Evolutionary conservation across 2,797 vertebrate genomes (phyloP), one percentile per base, ranked within the genome.

Genomic region (Schizopygopsis malacanthus): DNA sequence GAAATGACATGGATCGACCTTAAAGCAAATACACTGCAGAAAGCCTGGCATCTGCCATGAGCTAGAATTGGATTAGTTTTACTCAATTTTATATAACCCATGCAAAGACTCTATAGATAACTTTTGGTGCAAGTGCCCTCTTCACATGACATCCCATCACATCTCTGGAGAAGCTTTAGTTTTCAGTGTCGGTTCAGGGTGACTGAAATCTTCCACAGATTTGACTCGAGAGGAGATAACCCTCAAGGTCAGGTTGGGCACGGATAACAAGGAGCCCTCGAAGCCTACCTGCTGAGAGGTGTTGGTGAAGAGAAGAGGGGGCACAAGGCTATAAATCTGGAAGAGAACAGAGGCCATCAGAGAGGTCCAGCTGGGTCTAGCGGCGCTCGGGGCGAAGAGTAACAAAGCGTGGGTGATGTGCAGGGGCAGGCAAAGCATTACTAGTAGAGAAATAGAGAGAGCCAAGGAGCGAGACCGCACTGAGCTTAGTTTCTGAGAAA

Each of bases 291-390:
- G 93, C 82, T 85, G 89, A 2, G 91, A 86, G 69, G 93, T 83
- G n/a, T 33, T 90, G 67, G 93, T 95, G 81, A 95, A 96, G 73
- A 96, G 94, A 54, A 96, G 88, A 7, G 92, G 95, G 20, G 95
- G 96, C 65, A 95, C 94, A 2, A 96, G 88, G 39, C 93, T 89
- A 71, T 96, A 96, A n/a, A 93, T 75, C 84, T 96, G 95, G 67
- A 93, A 95, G 13, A 96, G 93, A 86, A 95, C 81, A 16, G 85
- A 69, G 3, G 93, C 90, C 2, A 91, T 71, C 9, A 84, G 84
- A 12, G 88, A 88, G 52, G 86, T 86, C 92, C 94, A 94, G n/a
- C 65, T n/a, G 0, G 94, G 95, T 28, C 91, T 88, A 10, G 43
- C 61, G 77, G 90, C 91, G 8, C 70, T 77, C 0, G 93, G 93